Percentiles rank a stretch among this genome's conserved stretches.
These are phyloP conservation scores for Eudyptes chrysolophus DNA, from an alignment of 2,113 vertebrate genomes.

Conservation along the genomic window DNA sequence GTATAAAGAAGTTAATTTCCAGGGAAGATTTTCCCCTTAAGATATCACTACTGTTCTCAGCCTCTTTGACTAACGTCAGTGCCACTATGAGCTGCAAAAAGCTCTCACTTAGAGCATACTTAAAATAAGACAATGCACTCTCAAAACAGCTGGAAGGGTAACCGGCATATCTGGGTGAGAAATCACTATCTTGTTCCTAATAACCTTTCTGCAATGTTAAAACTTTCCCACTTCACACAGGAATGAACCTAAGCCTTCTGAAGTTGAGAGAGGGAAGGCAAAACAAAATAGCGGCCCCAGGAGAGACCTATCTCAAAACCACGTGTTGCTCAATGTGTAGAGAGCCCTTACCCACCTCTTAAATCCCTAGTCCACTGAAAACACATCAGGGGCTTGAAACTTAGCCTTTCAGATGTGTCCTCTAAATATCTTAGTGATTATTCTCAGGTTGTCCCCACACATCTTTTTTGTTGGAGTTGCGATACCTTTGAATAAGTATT, in stretches of 20 bases:
- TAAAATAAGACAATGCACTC: background rate
- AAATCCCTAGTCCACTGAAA: background rate
- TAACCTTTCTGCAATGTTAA: background rate
- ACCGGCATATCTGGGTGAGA: background rate
- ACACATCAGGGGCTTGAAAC: background rate
- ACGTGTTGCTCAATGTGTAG: background rate
- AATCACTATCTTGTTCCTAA: background rate
- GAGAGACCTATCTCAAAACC: background rate
- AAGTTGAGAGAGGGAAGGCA: background rate
- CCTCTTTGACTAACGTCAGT: background rate
- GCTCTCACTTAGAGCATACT: background rate
- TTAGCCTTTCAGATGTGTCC: background rate
- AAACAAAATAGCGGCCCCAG: background rate
- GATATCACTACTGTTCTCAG: background rate
- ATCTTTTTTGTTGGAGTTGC: background rate
- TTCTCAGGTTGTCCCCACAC: background rate
- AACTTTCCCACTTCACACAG: background rate
- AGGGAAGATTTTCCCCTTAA: background rate
- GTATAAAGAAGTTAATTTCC: background rate
- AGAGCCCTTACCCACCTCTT: background rate
- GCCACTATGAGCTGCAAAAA: rapidly evolving
- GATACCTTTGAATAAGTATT: background rate
- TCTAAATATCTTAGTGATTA: background rate
- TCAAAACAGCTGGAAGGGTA: background rate
- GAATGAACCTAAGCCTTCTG: background rate